Evolutionary conservation across 2,888 invertebrate species (phyloP).

Genomic region (Polymixis flavicincta): DNA sequence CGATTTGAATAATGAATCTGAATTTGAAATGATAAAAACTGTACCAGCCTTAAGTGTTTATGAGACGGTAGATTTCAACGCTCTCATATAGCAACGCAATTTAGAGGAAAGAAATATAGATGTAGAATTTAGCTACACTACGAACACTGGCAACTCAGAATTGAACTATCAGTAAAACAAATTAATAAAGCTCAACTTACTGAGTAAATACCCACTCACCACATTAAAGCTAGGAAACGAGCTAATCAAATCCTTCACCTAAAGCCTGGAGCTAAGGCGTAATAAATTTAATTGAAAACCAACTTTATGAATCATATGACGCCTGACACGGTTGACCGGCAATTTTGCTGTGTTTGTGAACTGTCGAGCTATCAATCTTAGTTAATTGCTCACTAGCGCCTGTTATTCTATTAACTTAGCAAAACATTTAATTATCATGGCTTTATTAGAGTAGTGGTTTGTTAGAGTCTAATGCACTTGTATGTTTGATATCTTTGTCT

Average conservation of each 20-base stretch:
- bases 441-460: conserved; percentile 37
- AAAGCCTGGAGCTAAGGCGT: conserved; percentile 55
- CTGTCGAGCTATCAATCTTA: conserved; percentile 64
- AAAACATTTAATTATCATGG: conserved; percentile 61
- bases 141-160: conserved; percentile 32
- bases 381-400: conserved; percentile 63
- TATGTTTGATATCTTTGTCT: conserved; percentile 28
- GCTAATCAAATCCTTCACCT: conserved; percentile 58
- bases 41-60: conserved; percentile 1
- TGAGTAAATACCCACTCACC: conserved; percentile 59
- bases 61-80: conserved; percentile 7
- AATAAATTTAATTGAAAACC: conserved; percentile 64
- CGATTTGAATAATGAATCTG: conserved; percentile 26
- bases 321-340: conserved; percentile 50
- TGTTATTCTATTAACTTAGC: conserved; percentile 65
- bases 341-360: conserved; percentile 58
- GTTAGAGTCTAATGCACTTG: conserved; percentile 10
- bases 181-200: conserved; percentile 60
- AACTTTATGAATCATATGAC: conserved; percentile 62
- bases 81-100: not conserved
- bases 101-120: not conserved
- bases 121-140: conserved; percentile 7
- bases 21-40: conserved; percentile 22
- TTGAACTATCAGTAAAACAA: conserved; percentile 51
- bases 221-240: conserved; percentile 55